Base-by-base conservation (phyloP, 2,888 invertebrate species). In the Odiellus spinosus region DNA sequence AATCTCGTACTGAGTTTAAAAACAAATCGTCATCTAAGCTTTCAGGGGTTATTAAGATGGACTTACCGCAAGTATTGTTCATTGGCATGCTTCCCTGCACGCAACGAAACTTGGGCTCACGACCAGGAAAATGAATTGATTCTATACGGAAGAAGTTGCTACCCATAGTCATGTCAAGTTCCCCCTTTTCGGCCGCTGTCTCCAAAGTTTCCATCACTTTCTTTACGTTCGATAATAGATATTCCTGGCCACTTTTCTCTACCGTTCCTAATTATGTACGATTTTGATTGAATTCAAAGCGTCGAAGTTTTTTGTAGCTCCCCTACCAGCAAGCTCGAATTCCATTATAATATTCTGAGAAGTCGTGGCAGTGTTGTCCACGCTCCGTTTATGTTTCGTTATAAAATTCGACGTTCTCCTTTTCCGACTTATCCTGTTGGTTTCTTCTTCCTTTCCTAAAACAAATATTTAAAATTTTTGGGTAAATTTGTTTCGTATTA, bases 41-140 rank as follows among this genome's bases (percentile, higher is more conserved):
- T n/a, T n/a, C n/a, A n/a, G n/a, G n/a, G n/a, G 12, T 43, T 10
- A 33, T 39, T 17, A 12, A 33, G 8, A n/a, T n/a, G 14, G 36
- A 59, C 66, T 63, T 65, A 77, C 77, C 73, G 61, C 77, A 77
- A 55, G 68, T 63, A 39, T 69, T 64, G 56, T 70, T 71, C 47
- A 68, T 67, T 12, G 69, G 60, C 2, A 76, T 64, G 53, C 71
- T 73, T 15, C 77, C 77, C 15, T 59, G 54, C 5, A 72, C 67
- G 56, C 77, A 77, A 15, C 59, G 51, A 47, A 61, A 63, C 33
- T 56, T 55, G 0, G 64, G 63, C 2, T 56, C 51, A 3, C 59
- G 47, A 10, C 53, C 51, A 20, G 59, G 55, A 34, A 60, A 58
- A 10, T 54, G 52, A 45, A 64, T 57, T 42, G 59, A 58, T 14